These are phyloP conservation scores for Blennius ocellaris DNA, from an alignment of 2,113 vertebrate species.

Conservation along the genomic window DNA sequence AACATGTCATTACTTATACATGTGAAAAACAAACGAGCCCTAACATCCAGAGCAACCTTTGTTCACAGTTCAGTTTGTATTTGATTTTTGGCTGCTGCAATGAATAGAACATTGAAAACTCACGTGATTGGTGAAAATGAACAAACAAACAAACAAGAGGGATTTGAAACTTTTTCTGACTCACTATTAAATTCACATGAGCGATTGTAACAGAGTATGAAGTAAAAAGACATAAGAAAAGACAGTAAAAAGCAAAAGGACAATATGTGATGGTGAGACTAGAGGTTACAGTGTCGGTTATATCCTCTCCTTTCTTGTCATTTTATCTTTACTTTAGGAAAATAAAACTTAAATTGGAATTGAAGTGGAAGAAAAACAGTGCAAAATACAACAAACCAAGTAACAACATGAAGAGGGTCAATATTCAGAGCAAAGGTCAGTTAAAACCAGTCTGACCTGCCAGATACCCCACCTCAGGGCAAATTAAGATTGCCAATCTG, in stretches of 20 bases:
- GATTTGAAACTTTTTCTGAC: not conserved
- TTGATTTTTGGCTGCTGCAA: no score
- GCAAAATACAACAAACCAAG: not conserved
- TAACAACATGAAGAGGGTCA: not conserved
- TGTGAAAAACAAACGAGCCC: no score
- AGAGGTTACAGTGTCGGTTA: not conserved
- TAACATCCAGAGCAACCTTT: no score
- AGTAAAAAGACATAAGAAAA: not conserved
- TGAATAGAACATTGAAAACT: no score
- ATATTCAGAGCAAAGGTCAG: not conserved
- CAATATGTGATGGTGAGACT: conserved; percentile 7
- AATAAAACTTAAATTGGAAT: not conserved
- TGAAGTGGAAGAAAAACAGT: not conserved
- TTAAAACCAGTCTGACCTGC: not conserved
- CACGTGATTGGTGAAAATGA: no score
- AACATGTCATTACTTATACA: no score
- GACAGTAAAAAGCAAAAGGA: not conserved
- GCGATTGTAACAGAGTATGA: not conserved
- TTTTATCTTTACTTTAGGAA: not conserved
- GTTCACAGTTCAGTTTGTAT: no score
- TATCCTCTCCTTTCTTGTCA: not conserved
- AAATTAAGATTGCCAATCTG: not conserved
- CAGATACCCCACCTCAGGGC: not conserved
- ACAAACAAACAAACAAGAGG: no score
- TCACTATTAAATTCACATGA: not conserved